These are phyloP conservation scores for Sisor rabdophorus DNA, from an alignment of 2,113 vertebrate species.

Conservation along the genomic window DNA sequence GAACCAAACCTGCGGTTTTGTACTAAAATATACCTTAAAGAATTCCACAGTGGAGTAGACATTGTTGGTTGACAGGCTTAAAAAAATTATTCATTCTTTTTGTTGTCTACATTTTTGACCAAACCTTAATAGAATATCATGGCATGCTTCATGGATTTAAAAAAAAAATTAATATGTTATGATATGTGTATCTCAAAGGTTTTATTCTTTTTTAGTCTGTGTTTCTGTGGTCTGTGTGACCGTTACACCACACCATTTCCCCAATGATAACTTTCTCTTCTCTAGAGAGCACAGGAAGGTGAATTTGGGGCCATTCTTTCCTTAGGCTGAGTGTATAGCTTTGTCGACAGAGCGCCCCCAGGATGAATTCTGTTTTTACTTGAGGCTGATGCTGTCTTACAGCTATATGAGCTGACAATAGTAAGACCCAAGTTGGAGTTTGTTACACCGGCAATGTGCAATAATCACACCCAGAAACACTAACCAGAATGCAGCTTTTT, in stretches of 20 bases:
- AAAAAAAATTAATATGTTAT: not conserved
- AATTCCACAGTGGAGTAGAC: not conserved
- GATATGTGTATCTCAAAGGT: not conserved
- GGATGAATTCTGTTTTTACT: conserved; percentile 53
- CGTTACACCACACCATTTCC: conserved; percentile 26
- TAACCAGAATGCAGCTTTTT: conserved; percentile 22
- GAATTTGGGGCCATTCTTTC: conserved; percentile 45
- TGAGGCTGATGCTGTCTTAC: conserved; percentile 33
- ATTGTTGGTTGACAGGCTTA: not conserved
- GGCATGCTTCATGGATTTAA: not conserved
- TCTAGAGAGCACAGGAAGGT: conserved; percentile 48
- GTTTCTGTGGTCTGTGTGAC: conserved; percentile 34
- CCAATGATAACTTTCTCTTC: conserved; percentile 38
- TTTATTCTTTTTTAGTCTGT: not conserved
- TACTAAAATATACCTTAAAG: not conserved
- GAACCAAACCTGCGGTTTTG: not conserved
- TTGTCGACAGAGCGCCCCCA: conserved; percentile 45
- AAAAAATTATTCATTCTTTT: not conserved
- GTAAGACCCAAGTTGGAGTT: conserved; percentile 41
- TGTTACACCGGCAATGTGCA: conserved; percentile 26
- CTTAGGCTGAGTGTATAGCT: conserved; percentile 27
- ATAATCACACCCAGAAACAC: not conserved
- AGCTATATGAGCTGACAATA: conserved; percentile 45
- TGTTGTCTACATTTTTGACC: not conserved
- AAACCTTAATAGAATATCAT: not conserved